Evolutionary conservation across 2,797 vertebrate genomes (phyloP), one percentile per base, ranked within the genome.

Genomic region (Crocodylus rhombifer): DNA sequence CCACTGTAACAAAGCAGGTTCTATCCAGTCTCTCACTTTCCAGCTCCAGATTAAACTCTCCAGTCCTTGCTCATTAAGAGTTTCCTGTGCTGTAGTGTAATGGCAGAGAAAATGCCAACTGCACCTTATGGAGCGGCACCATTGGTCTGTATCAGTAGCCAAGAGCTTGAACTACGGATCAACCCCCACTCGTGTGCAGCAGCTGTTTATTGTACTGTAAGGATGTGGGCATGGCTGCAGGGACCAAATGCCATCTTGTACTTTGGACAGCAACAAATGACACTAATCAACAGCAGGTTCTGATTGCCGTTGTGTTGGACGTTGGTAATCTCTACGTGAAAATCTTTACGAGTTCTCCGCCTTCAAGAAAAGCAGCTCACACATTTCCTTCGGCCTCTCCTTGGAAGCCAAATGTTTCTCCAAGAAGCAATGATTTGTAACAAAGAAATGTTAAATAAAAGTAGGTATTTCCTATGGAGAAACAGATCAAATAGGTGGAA

Each of bases 81-180:
- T 90, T 85, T n/a, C 26, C 15, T 36, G 23, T 23, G 21, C 20
- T 71, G 21, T 23, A 71, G 13, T 71, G 20, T 33, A 36, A 26
- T 1, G 25, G 15, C 58, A 73, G 13, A 14, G 2, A 25, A 61
- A 65, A 17, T 23, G 18, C 7, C 73, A 64, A 4, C 3, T 15
- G 14, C 14, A 75, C 74, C 12, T 33, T 65, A 10, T 78, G 17
- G 30, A 75, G 36, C 23, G 12, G 21, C 36, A 64, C 14, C 11
- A 3, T 5, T 6, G 58, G 5, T 5, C 9, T n/a, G 14, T 26
- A 7, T 6, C 10, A 8, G 1, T 74, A 57, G 33, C 17, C 18
- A 71, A 82, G 51, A 84, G 3, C 26, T 62, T 30, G 62, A 81
- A 15, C 3, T n/a, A 1, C 67, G 23, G 56, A 16, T 83, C 76